These are phyloP conservation scores for Bos indicus DNA, from an alignment of 2,113 vertebrate genomes.

Conservation along the genomic window DNA sequence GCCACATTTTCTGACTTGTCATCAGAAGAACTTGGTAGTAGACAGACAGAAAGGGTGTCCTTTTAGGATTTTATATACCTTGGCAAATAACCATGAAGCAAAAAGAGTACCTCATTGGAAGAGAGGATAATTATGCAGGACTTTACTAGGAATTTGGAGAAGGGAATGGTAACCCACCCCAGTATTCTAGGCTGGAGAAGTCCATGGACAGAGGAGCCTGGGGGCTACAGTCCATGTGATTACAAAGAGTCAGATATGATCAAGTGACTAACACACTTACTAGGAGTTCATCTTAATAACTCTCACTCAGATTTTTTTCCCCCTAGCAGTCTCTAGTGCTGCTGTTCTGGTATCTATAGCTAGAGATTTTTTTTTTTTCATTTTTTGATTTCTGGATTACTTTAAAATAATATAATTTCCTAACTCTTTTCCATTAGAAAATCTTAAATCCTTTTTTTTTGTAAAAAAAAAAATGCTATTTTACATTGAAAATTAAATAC, in stretches of 20 bases:
- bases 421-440: background rate
- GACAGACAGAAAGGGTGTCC: background rate
- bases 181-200: background rate
- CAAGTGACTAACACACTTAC: background rate
- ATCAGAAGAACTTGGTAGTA: background rate
- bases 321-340: background rate
- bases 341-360: background rate
- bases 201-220: background rate
- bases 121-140: background rate
- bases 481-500: background rate
- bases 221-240: background rate
- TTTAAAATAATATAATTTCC: background rate
- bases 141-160: background rate
- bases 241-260: background rate
- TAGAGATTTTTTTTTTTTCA: background rate
- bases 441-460: background rate
- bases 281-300: background rate
- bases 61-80: background rate
- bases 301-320: background rate
- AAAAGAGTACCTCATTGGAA: background rate
- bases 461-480: background rate
- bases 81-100: background rate
- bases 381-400: background rate
- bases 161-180: background rate
- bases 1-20: background rate